Percentiles rank a stretch among this genome's conserved stretches.
Evolutionary conservation across 2,797 vertebrate species (phyloP).

Genomic region (Gobio occitaniae): DNA sequence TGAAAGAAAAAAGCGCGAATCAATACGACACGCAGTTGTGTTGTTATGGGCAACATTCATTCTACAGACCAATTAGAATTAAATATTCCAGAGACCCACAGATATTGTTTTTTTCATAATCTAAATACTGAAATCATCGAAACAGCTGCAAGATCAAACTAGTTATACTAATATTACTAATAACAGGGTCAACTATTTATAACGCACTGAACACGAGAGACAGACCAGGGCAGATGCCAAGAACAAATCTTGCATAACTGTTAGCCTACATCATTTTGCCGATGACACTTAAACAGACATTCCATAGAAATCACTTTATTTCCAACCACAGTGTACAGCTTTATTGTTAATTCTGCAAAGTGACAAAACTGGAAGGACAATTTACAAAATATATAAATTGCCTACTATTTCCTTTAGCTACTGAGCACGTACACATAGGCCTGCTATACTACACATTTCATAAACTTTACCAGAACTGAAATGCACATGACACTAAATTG

Average conservation of each 20-base stretch:
- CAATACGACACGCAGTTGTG: neutral
- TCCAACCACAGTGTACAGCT: neutral
- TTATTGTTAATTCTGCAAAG: slow-evolving; percentile 19
- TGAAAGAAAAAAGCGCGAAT: neutral
- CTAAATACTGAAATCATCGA: neutral
- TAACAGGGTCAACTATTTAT: slow-evolving; percentile 19
- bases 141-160: neutral
- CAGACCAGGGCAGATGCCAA: slow-evolving; percentile 16
- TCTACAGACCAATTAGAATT: neutral
- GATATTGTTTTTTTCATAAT: neutral
- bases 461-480: slow-evolving; percentile 11
- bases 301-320: slow-evolving; percentile 37
- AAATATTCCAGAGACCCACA: no score
- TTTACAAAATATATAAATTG: slow-evolving; percentile 60
- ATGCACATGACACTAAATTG: slow-evolving; percentile 1
- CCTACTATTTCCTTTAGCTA: neutral
- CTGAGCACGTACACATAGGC: neutral
- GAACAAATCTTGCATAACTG: neutral
- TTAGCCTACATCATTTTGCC: neutral
- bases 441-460: neutral
- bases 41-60: neutral
- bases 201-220: neutral
- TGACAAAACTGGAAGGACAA: slow-evolving; percentile 39
- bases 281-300: slow-evolving; percentile 13
- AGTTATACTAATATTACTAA: slow-evolving; percentile 25